Conservation (phyloP, 2,797 vertebrate species). For the Babyrousa celebensis region DNA sequence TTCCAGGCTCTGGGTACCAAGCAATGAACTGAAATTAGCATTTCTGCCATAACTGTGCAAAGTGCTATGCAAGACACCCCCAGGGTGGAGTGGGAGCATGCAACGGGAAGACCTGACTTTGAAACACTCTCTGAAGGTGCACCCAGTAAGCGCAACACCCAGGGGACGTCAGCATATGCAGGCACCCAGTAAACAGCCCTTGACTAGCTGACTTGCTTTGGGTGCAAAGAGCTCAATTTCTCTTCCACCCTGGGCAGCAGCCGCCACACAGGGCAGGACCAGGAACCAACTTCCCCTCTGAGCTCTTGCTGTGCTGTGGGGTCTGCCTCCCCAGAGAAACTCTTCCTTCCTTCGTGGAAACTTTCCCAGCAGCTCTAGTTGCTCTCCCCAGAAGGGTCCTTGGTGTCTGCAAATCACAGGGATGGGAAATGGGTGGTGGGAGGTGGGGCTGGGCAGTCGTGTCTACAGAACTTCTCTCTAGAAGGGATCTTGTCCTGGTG, state of each 20-base stretch:
- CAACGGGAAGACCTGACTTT: not conserved
- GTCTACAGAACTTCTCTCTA: not conserved
- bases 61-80: not conserved
- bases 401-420: not conserved
- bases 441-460: not conserved
- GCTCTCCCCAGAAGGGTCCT: not conserved
- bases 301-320: not conserved
- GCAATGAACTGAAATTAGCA: not conserved
- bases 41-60: not conserved
- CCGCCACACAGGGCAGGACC: not conserved
- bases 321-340: not conserved
- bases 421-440: not conserved
- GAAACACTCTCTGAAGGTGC: not conserved
- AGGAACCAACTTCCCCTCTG: not conserved
- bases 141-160: not conserved
- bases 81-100: fast-evolving
- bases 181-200: not conserved
- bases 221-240: not conserved
- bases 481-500: not conserved
- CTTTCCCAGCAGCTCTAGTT: not conserved
- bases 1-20: not conserved
- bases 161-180: not conserved
- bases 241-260: not conserved
- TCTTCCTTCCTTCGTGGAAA: not conserved
- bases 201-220: not conserved